These are phyloP conservation scores for Anorthoa munda DNA, from an alignment of 2,888 invertebrate genomes.

Conservation along the genomic window DNA sequence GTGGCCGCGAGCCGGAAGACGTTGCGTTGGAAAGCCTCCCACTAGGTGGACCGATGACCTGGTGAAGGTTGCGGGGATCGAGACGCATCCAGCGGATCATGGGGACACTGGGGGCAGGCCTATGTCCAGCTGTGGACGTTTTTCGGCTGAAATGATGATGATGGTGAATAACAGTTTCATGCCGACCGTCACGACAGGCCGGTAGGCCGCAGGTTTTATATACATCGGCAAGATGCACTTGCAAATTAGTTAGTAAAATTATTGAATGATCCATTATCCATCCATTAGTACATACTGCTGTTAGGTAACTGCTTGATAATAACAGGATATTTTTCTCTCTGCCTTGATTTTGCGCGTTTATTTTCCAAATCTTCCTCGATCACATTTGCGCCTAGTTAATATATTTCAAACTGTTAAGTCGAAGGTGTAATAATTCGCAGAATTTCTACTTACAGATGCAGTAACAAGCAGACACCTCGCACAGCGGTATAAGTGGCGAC, in stretches of 20 bases:
- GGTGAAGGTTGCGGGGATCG: too few species aligned
- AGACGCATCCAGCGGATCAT: too few species aligned
- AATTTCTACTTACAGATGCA: constrained; percentile 5
- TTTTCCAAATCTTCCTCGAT: not conserved
- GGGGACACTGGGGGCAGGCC: too few species aligned
- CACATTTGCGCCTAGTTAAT: not conserved
- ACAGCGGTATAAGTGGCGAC: constrained; percentile 15
- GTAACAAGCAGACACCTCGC: not conserved
- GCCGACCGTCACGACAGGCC: too few species aligned
- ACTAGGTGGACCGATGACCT: too few species aligned
- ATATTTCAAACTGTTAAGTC: too few species aligned
- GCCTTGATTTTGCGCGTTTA: not conserved
- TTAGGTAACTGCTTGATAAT: not conserved
- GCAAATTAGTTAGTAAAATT: not conserved
- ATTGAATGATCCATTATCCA: not conserved
- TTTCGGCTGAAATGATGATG: too few species aligned
- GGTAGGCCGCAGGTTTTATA: too few species aligned
- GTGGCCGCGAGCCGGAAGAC: too few species aligned
- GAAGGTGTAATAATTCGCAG: not conserved
- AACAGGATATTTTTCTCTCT: not conserved
- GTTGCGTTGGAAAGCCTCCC: too few species aligned
- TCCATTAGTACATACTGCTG: not conserved
- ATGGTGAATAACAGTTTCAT: too few species aligned
- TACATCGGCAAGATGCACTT: not conserved
- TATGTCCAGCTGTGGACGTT: too few species aligned